Evolutionary conservation across 2,113 vertebrate genomes (phyloP).

Genomic region (Bambusicola thoracicus): DNA sequence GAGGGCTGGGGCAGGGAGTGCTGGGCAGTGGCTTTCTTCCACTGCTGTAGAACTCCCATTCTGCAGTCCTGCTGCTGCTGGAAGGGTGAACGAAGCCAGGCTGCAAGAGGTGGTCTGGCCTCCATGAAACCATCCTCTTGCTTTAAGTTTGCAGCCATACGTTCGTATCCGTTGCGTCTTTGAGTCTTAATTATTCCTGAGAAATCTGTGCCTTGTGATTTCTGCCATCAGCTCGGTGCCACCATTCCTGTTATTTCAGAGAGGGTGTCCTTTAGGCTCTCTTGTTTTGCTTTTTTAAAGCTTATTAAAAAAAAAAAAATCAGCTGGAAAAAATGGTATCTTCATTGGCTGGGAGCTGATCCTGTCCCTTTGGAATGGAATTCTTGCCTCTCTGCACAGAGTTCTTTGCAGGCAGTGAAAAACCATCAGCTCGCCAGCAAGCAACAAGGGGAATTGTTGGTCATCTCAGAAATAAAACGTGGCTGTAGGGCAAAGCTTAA

Average conservation of each 20-base stretch:
- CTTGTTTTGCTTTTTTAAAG: neutral
- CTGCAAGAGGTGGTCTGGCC: neutral
- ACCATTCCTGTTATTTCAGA: neutral
- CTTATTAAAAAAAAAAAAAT: neutral
- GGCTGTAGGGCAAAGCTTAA: neutral
- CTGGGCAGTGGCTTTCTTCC: neutral
- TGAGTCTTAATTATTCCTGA: neutral
- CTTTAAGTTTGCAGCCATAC: neutral
- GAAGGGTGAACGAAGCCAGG: neutral
- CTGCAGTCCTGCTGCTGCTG: neutral
- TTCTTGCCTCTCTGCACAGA: neutral
- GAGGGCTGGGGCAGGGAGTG: neutral
- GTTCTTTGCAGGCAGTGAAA: slow-evolving; percentile 5
- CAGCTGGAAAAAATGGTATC: slow-evolving; percentile 40
- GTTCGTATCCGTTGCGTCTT: neutral
- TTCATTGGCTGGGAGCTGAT: slow-evolving; percentile 17
- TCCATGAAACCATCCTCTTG: neutral
- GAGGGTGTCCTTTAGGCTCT: neutral
- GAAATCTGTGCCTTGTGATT: neutral
- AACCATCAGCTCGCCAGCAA: neutral
- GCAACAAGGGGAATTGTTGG: neutral
- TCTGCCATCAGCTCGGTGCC: neutral
- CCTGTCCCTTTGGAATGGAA: neutral
- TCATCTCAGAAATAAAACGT: neutral
- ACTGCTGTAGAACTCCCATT: neutral